Evolutionary conservation across 1,140 invertebrate genomes (phyloP).

Genomic region (Microplitis mediator): DNA sequence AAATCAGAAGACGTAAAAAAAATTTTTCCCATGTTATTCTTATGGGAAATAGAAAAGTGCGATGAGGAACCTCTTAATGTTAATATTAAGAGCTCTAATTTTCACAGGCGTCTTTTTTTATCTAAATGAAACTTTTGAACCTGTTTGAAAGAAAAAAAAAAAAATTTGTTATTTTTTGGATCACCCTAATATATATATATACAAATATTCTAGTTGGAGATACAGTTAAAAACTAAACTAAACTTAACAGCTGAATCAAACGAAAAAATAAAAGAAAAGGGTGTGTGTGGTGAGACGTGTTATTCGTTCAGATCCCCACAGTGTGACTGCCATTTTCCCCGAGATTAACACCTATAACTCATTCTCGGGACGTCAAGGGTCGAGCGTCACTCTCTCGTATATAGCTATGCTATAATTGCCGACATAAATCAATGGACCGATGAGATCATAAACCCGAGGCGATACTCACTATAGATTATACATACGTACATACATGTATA

Average conservation of each 20-base stretch:
- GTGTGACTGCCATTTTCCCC: constrained; percentile 41
- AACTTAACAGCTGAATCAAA: not conserved
- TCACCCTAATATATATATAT: not conserved
- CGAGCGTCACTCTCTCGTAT: constrained; percentile 52
- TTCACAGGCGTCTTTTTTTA: too few relatives aligned
- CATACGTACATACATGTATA: not conserved
- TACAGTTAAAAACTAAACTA: too few relatives aligned
- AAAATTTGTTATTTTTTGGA: too few relatives aligned
- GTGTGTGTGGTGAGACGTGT: not conserved
- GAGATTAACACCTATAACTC: constrained; percentile 61
- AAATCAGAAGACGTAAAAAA: too few relatives aligned
- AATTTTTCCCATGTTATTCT: too few relatives aligned
- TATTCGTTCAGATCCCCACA: not conserved
- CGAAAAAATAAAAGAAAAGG: constrained; percentile 2
- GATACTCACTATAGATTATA: constrained; percentile 21
- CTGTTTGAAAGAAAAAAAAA: too few relatives aligned
- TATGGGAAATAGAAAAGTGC: too few relatives aligned
- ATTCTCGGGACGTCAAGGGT: constrained; percentile 51
- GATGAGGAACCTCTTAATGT: too few relatives aligned
- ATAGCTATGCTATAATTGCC: constrained; percentile 61
- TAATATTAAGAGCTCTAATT: too few relatives aligned
- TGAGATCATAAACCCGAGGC: constrained; percentile 63
- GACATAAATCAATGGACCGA: constrained; percentile 63
- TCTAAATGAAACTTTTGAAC: too few relatives aligned
- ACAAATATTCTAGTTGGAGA: not conserved